Evolutionary conservation across 2,888 invertebrate species (phyloP).

Genomic region (Andrena minutula): DNA sequence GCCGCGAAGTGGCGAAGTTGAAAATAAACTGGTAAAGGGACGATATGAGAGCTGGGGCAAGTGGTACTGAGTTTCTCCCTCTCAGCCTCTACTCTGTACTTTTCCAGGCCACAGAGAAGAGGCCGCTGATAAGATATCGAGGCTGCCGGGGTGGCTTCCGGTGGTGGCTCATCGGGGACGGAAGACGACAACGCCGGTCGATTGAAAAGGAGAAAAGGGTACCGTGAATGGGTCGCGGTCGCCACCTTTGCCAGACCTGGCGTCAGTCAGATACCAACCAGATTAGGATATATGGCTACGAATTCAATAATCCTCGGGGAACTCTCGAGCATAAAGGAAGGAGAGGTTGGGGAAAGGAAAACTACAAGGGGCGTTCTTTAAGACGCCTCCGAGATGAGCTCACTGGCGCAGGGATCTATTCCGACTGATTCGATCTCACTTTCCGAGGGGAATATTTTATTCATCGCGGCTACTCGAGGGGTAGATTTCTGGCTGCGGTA

Average conservation of each 20-base stretch:
- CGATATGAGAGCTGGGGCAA: constrained; percentile 32
- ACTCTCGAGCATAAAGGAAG: background rate
- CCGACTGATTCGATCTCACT: constrained; percentile 3
- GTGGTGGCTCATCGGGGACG: constrained; percentile 51
- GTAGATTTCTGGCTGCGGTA: background rate
- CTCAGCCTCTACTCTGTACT: constrained; percentile 28
- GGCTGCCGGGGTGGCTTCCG: constrained; percentile 43
- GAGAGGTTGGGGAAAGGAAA: background rate
- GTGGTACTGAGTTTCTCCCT: constrained; percentile 41
- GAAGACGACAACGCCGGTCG: constrained; percentile 14
- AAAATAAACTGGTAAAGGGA: constrained; percentile 48
- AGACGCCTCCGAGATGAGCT: background rate
- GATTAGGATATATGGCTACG: constrained; percentile 23
- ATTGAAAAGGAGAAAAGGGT: constrained; percentile 42
- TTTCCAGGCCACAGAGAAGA: constrained; percentile 39
- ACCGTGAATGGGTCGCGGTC: constrained; percentile 3
- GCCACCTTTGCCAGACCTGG: constrained; percentile 35
- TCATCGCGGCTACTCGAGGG: background rate
- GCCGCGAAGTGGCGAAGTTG: constrained; percentile 37
- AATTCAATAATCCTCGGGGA: constrained; percentile 30
- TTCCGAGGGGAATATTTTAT: constrained; percentile 4
- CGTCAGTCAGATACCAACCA: constrained; percentile 12
- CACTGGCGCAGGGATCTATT: background rate
- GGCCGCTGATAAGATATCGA: constrained; percentile 57
- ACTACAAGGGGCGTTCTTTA: constrained; percentile 5